Percentiles rank a stretch among this genome's conserved stretches.
These are phyloP conservation scores for Aphaenogaster ashmeadi DNA, from an alignment of 1,140 invertebrate genomes.

Conservation along the genomic window DNA sequence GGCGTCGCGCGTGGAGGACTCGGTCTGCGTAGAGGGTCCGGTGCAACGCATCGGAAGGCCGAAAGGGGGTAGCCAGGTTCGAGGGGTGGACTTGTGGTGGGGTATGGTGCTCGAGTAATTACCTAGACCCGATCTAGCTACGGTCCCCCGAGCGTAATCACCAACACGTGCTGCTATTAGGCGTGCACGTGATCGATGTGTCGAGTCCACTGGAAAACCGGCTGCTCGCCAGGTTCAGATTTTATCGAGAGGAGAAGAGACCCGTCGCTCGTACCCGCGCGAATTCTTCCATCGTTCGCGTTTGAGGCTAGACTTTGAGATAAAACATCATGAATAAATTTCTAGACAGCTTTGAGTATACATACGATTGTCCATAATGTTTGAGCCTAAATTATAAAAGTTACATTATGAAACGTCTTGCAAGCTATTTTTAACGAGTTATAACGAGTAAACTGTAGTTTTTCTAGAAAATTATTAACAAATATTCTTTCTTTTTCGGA, in stretches of 20 bases:
- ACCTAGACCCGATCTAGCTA: slow-evolving; percentile 83
- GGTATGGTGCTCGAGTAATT: slow-evolving; percentile 79
- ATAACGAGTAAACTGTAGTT: not conserved
- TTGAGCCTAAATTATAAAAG: not conserved
- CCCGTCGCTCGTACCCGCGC: slow-evolving; percentile 9
- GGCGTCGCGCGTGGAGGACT: slow-evolving; percentile 53
- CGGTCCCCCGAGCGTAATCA: slow-evolving; percentile 84
- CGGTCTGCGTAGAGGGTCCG: slow-evolving; percentile 56
- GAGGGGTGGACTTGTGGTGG: slow-evolving; percentile 42
- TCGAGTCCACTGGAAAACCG: slow-evolving; percentile 73
- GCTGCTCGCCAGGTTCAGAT: slow-evolving; percentile 58
- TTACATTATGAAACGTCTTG: slow-evolving; percentile 19
- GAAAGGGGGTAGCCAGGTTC: slow-evolving; percentile 34
- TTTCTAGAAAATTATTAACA: slow-evolving; percentile 1
- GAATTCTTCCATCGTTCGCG: not conserved
- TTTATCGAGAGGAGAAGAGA: slow-evolving; percentile 67
- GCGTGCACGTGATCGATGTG: slow-evolving; percentile 83
- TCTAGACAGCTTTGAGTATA: not conserved
- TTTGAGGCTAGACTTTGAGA: not conserved
- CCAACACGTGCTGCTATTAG: slow-evolving; percentile 84
- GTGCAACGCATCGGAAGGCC: slow-evolving; percentile 64
- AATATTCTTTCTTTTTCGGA: not conserved
- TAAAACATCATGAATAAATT: not conserved
- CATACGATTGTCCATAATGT: not conserved
- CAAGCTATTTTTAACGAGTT: not conserved